These are phyloP conservation scores for Philaethria dido DNA, from an alignment of 2,888 invertebrate genomes.

Conservation along the genomic window DNA sequence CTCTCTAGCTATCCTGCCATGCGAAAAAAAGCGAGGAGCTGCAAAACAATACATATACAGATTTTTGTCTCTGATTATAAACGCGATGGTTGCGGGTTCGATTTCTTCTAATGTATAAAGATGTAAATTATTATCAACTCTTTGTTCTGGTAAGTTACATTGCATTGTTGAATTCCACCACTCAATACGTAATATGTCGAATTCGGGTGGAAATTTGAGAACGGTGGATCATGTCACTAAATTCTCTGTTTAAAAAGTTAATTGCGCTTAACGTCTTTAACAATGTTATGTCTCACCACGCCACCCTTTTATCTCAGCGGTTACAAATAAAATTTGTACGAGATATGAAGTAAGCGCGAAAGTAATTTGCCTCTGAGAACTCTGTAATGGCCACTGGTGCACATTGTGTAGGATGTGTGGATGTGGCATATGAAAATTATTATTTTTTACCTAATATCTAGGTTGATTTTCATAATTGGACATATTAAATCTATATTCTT, in stretches of 20 bases:
- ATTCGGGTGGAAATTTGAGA: too few relatives aligned
- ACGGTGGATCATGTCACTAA: background rate
- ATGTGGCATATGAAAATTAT: constrained; percentile 41
- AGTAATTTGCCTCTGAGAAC: constrained; percentile 67
- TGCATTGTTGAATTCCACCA: too few relatives aligned
- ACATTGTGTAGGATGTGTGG: constrained; percentile 33
- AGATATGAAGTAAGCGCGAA: constrained; percentile 65
- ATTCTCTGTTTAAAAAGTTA: background rate
- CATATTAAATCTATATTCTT: background rate
- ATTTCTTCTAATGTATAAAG: too few relatives aligned
- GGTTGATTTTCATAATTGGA: constrained; percentile 4
- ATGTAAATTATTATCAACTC: too few relatives aligned
- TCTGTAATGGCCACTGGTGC: constrained; percentile 60
- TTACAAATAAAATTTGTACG: constrained; percentile 70
- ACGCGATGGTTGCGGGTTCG: too few relatives aligned
- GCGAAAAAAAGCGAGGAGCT: too few relatives aligned
- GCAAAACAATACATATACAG: too few relatives aligned
- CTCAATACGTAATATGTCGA: too few relatives aligned
- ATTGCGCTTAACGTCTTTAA: background rate
- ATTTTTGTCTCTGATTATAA: too few relatives aligned
- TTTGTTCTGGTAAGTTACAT: too few relatives aligned
- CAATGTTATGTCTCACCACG: constrained; percentile 3
- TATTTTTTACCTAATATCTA: background rate
- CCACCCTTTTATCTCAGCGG: constrained; percentile 44
- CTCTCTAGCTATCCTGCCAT: too few relatives aligned